Evolutionary conservation across 2,888 invertebrate genomes (phyloP).

Genomic region (Melangyna quadrimaculata): DNA sequence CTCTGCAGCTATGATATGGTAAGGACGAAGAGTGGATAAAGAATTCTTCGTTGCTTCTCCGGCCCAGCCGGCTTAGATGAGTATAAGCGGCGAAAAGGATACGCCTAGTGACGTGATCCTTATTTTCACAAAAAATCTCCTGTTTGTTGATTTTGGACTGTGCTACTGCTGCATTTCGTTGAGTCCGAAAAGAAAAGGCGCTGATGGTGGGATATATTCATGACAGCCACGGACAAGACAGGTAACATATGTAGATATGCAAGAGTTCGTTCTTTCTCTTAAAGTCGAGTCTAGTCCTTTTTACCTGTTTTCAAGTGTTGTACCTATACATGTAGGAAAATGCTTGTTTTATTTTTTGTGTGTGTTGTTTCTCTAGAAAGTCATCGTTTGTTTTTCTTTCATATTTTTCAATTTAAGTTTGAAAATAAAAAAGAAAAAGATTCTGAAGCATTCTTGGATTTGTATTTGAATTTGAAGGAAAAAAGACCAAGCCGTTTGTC

Average conservation of each 20-base stretch:
- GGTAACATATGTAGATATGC: constrained; percentile 49
- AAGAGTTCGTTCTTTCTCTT: constrained; percentile 24
- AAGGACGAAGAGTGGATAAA: constrained; percentile 8
- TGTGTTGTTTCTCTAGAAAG: neutral
- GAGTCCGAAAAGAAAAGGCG: constrained; percentile 40
- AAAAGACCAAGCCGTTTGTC: neutral
- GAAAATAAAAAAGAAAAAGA: neutral
- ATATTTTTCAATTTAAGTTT: constrained; percentile 43
- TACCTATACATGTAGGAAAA: neutral
- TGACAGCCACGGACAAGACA: constrained; percentile 51
- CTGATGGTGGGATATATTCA: constrained; percentile 42
- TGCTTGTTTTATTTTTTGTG: neutral
- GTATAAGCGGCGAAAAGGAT: constrained; percentile 60
- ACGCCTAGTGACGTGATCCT: constrained; percentile 62
- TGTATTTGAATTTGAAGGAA: neutral
- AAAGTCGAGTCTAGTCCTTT: constrained; percentile 9
- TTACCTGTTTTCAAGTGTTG: constrained; percentile 8
- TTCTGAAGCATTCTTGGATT: constrained; percentile 7
- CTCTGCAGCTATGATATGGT: constrained; percentile 24
- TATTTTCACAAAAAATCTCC: constrained; percentile 47
- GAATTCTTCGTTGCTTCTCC: constrained; percentile 39
- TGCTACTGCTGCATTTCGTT: constrained; percentile 33
- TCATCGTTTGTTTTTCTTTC: constrained; percentile 51
- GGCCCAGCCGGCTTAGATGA: constrained; percentile 35
- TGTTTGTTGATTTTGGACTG: constrained; percentile 66